Conservation (phyloP, 2,797 vertebrate genomes). For the Meriones psammophilus region DNA sequence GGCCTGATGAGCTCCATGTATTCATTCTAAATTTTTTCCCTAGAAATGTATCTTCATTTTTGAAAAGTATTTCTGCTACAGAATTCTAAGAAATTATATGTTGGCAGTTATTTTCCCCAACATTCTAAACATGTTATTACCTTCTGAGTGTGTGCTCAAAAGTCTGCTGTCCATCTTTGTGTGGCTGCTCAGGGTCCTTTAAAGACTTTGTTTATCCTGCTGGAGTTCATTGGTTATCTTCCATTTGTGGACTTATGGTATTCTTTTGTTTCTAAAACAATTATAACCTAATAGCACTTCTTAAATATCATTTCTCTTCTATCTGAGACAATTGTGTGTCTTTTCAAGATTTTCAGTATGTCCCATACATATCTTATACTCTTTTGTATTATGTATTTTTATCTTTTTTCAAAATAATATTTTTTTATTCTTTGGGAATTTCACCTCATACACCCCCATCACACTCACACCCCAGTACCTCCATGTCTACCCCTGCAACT, state of each 20-base stretch:
- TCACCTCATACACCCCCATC: neutral
- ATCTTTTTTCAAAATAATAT: neutral
- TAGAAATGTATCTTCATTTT: constrained; percentile 11
- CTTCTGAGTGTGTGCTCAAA: neutral
- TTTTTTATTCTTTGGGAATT: neutral
- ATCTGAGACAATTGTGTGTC: neutral
- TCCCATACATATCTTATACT: too few species aligned
- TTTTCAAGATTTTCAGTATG: neutral
- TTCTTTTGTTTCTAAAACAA: neutral
- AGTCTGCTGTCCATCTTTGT: neutral
- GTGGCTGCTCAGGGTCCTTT: neutral
- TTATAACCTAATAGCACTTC: neutral
- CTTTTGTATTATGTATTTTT: neutral
- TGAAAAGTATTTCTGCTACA: neutral
- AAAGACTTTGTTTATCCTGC: neutral
- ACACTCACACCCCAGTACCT: neutral
- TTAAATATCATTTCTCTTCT: neutral
- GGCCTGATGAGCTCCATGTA: neutral
- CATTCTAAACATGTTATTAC: neutral
- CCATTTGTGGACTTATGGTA: neutral
- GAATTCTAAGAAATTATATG: neutral
- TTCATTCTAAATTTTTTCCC: neutral
- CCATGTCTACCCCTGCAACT: neutral
- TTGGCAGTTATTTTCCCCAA: neutral
- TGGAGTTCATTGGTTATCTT: neutral